A percentile compares a stretch with the other conserved stretches of the same genome.
These are phyloP conservation scores for Scaptomyza caliginosa DNA, from an alignment of 2,888 invertebrate genomes.

Conservation along the genomic window DNA sequence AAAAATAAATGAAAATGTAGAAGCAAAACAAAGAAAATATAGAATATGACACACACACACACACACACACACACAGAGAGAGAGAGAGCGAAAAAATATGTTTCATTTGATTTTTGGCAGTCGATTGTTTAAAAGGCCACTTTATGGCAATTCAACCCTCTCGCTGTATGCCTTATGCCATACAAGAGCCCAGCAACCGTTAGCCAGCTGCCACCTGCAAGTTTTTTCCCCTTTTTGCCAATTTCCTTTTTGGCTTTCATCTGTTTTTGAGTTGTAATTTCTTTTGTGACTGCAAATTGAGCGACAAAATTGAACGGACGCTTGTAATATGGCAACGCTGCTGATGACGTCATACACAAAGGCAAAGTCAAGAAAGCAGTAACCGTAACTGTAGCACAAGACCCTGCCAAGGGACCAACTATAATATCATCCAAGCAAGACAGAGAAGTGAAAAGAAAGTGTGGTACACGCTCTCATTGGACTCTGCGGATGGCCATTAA, in stretches of 20 bases:
- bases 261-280: conserved; percentile 72
- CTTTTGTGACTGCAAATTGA: conserved; percentile 76
- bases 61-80: not conserved
- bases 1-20: conserved; percentile 12
- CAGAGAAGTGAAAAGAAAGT: not conserved
- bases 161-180: not conserved
- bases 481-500: conserved; percentile 48
- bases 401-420: conserved; percentile 12
- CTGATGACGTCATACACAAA: conserved; percentile 45
- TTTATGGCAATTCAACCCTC: conserved; percentile 1
- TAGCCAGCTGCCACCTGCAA: conserved; percentile 4
- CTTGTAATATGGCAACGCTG: conserved; percentile 28
- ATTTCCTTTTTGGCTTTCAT: conserved; percentile 52
- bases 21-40: conserved; percentile 13
- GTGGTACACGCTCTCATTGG: not conserved
- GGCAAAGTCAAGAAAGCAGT: not conserved
- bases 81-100: conserved; percentile 2
- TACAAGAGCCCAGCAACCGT: too few relatives aligned
- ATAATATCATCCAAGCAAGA: conserved; percentile 13
- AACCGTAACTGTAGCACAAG: not conserved
- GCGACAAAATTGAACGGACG: conserved; percentile 62
- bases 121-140: conserved; percentile 48
- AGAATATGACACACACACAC: too few relatives aligned
- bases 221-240: not conserved
- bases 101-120: conserved; percentile 48